Evolutionary conservation across 2,113 vertebrate genomes (phyloP).

Genomic region (Rhombomys opimus): DNA sequence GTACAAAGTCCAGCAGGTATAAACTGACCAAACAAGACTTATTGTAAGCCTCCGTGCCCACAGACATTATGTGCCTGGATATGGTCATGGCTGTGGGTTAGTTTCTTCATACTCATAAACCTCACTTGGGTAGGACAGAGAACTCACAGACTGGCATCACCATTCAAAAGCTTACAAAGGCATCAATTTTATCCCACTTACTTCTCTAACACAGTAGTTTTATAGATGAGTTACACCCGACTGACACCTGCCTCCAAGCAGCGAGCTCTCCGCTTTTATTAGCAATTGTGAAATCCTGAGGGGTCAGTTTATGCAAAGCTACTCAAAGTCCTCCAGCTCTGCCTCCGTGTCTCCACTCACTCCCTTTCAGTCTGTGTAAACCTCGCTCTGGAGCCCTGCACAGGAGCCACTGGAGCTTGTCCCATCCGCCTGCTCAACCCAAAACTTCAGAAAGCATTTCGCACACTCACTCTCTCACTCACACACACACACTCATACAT

Average conservation of each 20-base stretch:
- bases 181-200: slow-evolving; percentile 13
- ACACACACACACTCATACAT: neutral
- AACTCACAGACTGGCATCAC: neutral
- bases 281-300: slow-evolving; percentile 26
- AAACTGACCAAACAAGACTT: slow-evolving; percentile 68
- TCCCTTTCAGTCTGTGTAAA: neutral
- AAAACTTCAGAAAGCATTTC: slow-evolving; percentile 26
- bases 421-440: neutral
- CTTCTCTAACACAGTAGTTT: neutral
- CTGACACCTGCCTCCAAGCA: slow-evolving; percentile 21
- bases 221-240: neutral
- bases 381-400: neutral
- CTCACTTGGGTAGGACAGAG: neutral
- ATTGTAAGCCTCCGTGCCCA: neutral
- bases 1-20: slow-evolving; percentile 72
- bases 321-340: neutral
- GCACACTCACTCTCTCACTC: neutral
- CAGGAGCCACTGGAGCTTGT: neutral
- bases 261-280: neutral
- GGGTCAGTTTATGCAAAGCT: slow-evolving; percentile 52
- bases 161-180: slow-evolving; percentile 24
- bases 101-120: neutral
- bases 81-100: slow-evolving; percentile 47
- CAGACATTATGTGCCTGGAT: slow-evolving; percentile 24
- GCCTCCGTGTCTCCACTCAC: neutral